These are phyloP conservation scores for Trachelus iudaicus DNA, from an alignment of 2,888 invertebrate species.

Conservation along the genomic window DNA sequence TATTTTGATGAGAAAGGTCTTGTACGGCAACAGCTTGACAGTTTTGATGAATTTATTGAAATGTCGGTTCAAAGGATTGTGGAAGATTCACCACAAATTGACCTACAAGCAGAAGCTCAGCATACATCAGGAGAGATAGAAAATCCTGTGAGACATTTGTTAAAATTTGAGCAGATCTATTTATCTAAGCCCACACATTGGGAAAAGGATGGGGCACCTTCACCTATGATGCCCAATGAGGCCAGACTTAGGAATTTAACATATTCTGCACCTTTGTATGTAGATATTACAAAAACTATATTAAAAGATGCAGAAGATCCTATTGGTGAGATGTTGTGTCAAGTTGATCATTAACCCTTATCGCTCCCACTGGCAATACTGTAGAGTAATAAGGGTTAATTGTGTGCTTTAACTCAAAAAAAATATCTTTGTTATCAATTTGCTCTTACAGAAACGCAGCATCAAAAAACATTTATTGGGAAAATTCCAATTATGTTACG, in stretches of 20 bases:
- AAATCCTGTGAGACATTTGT: slow-evolving; percentile 83
- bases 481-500: slow-evolving; percentile 99
- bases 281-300: slow-evolving; percentile 98
- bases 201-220: slow-evolving; percentile 99
- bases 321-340: slow-evolving; percentile 68
- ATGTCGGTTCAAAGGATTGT: slow-evolving; percentile 99
- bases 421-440: background rate
- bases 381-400: background rate
- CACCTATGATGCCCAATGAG: slow-evolving; percentile 99
- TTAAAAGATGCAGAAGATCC: slow-evolving; percentile 92
- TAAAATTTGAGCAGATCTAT: slow-evolving; percentile 99
- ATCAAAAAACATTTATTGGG: slow-evolving; percentile 75
- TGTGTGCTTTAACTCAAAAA: background rate
- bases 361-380: no score
- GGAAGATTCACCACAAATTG: slow-evolving; percentile 98
- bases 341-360: background rate
- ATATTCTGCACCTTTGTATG: slow-evolving; percentile 98
- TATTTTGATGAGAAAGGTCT: slow-evolving; percentile 99
- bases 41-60: slow-evolving; percentile 99
- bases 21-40: slow-evolving; percentile 98
- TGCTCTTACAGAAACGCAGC: slow-evolving; percentile 67
- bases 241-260: slow-evolving; percentile 96
- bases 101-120: slow-evolving; percentile 97
- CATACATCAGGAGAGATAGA: slow-evolving; percentile 94
- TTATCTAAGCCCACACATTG: slow-evolving; percentile 99